phyloP scores from a whole-genome alignment of 2,888 invertebrate genomes.

The Gastrophysa polygoni region DNA sequence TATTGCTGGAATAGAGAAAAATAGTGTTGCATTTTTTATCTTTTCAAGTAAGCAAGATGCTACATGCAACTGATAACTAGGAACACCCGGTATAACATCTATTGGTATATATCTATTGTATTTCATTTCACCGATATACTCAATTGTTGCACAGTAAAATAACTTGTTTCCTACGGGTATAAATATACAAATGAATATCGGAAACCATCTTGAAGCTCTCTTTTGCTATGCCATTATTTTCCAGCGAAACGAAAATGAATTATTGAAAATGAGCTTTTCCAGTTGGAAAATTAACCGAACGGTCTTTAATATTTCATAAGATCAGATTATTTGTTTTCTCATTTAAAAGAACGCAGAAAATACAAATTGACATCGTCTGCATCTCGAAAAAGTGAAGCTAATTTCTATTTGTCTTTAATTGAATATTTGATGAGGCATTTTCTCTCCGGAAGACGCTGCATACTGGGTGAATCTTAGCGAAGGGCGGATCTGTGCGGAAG shows the following conservation, averaged over 20 bases:
- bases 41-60: too few species aligned
- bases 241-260: slow-evolving; percentile 35
- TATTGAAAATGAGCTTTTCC: slow-evolving; percentile 45
- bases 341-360: slow-evolving; percentile 33
- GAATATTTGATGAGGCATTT: not conserved
- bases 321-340: slow-evolving; percentile 50
- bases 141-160: too few species aligned
- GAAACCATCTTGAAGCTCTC: not conserved
- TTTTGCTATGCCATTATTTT: slow-evolving; percentile 7
- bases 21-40: too few species aligned
- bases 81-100: too few species aligned
- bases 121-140: too few species aligned
- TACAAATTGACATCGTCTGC: slow-evolving; percentile 1
- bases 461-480: not conserved
- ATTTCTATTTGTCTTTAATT: slow-evolving; percentile 1
- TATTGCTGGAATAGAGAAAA: too few species aligned
- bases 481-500: too few species aligned
- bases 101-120: too few species aligned
- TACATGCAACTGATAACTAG: too few species aligned
- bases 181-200: not conserved
- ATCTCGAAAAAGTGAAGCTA: not conserved
- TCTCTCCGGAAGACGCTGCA: not conserved
- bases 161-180: too few species aligned
- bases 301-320: slow-evolving; percentile 52
- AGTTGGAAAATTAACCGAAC: slow-evolving; percentile 51